Evolutionary conservation across 2,888 invertebrate species (phyloP).

Genomic region (Phrixothrix hirtus): DNA sequence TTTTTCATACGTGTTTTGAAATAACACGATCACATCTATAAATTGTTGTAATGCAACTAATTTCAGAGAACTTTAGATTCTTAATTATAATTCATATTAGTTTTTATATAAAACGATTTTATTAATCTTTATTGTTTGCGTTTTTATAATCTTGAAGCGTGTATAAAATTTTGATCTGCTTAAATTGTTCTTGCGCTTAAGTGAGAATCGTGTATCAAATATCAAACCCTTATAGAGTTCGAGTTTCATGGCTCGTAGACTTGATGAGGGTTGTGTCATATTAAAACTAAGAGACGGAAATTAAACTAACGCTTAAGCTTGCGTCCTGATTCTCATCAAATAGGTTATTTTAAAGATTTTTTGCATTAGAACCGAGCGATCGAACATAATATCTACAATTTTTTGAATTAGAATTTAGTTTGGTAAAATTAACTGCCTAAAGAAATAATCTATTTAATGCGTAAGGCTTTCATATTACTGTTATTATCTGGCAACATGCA

Average conservation of each 20-base stretch:
- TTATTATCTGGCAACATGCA: no score
- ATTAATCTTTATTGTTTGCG: conserved; percentile 9
- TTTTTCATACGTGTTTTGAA: conserved; percentile 19
- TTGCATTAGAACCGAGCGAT: no score
- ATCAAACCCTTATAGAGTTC: conserved; percentile 28
- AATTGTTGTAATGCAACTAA: conserved; percentile 26
- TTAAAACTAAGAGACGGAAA: conserved; percentile 33
- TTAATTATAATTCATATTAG: conserved; percentile 20
- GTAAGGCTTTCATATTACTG: no score
- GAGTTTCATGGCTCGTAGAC: conserved; percentile 31
- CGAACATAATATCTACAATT: no score
- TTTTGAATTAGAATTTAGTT: no score
- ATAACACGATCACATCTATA: conserved; percentile 16
- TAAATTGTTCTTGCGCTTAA: conserved; percentile 27
- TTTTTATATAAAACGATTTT: conserved; percentile 20
- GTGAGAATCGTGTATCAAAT: conserved; percentile 27
- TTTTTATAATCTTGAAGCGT: conserved; percentile 9
- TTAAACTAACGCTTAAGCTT: conserved; percentile 32
- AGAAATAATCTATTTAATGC: no score
- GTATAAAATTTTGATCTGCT: conserved; percentile 25
- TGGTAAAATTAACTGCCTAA: no score
- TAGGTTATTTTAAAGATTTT: no score
- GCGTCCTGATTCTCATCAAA: conserved; percentile 28
- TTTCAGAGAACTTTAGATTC: conserved; percentile 29
- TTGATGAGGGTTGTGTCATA: conserved; percentile 33